phyloP scores from a whole-genome alignment of 2,113 vertebrate species.

The Nesospiza acunhae region DNA sequence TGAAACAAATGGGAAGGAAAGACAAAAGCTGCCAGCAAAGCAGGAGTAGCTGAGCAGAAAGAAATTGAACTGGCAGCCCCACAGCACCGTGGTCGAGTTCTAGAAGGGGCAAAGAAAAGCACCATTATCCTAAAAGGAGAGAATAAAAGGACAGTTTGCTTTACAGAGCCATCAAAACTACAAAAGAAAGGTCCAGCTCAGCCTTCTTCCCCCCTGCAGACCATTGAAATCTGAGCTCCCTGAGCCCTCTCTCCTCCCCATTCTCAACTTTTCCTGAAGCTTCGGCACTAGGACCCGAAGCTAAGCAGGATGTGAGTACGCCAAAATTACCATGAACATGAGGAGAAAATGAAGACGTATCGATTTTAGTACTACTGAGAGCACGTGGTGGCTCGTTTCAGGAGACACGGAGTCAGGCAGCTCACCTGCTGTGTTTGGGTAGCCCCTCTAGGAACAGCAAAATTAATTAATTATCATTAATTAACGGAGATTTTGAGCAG shows the following conservation, averaged over 20 bases:
- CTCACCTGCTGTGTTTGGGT: background rate
- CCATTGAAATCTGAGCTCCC: background rate
- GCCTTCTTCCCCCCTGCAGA: background rate
- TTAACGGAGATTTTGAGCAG: background rate
- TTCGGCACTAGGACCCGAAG: background rate
- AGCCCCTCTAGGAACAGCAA: background rate
- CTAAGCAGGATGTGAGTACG: background rate
- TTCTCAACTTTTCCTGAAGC: background rate
- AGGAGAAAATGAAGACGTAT: background rate
- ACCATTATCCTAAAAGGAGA: background rate
- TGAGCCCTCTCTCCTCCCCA: background rate
- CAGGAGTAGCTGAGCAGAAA: conserved; percentile 45
- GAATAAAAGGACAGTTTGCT: background rate
- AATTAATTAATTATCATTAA: background rate
- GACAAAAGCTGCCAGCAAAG: conserved; percentile 22
- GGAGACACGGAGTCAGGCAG: background rate
- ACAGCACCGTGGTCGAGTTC: background rate
- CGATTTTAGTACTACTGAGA: background rate
- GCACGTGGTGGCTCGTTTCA: background rate
- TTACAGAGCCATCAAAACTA: background rate
- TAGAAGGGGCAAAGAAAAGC: background rate
- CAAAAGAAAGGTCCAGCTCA: background rate
- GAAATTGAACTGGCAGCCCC: conserved; percentile 3
- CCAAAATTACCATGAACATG: fast-evolving
- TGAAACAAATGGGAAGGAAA: background rate